These are phyloP conservation scores for Eumacrocentrus americanus DNA, from an alignment of 2,888 invertebrate genomes.

Conservation along the genomic window DNA sequence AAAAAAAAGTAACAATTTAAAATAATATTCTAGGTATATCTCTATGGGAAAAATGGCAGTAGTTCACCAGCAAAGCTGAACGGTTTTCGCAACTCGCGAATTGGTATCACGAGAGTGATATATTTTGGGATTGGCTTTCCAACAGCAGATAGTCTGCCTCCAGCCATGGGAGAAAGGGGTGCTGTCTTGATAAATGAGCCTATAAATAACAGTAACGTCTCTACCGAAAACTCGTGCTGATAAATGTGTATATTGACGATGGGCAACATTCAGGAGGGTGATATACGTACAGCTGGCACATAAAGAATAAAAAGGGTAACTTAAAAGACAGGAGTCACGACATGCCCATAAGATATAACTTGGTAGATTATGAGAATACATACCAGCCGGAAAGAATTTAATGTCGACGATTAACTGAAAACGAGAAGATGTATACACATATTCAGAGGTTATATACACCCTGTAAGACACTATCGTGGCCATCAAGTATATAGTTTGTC, in stretches of 20 bases:
- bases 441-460: no score
- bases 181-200: slow-evolving; percentile 60
- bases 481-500: no score
- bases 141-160: slow-evolving; percentile 55
- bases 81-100: slow-evolving; percentile 16
- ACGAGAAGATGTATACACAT: no score
- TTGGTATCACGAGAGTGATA: slow-evolving; percentile 36
- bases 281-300: not conserved
- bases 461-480: no score
- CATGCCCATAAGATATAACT: no score
- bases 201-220: slow-evolving; percentile 61
- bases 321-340: no score
- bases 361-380: no score
- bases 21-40: not conserved
- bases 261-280: no score
- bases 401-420: no score
- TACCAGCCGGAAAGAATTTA: no score
- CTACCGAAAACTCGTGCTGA: slow-evolving; percentile 58
- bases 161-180: slow-evolving; percentile 49
- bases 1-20: not conserved
- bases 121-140: slow-evolving; percentile 66
- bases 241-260: not conserved
- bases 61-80: not conserved
- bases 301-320: no score
- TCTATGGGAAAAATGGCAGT: not conserved